Evolutionary conservation across 2,113 vertebrate genomes (phyloP), one percentile per base, ranked within the genome.

Genomic region (Psammodynastes pulverulentus): DNA sequence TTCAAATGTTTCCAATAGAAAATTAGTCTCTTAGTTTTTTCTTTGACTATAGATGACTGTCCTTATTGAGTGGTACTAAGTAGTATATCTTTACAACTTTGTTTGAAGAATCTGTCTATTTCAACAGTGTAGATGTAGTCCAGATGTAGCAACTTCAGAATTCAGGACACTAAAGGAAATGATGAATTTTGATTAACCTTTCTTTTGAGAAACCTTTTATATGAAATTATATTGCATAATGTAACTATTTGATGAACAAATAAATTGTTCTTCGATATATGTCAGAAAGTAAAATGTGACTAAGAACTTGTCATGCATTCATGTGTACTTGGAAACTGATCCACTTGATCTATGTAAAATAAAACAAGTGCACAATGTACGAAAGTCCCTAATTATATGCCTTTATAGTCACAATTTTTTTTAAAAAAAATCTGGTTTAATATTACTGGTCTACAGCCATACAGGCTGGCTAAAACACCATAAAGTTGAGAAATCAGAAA

Each of bases 21-120:
- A 96, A 88, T 0, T 0, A 88, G 4, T 72, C 0, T 90, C 91
- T 93, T 29, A 92, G 90, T 48, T 46, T 90, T 96, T 93, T 93
- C 67, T 95, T 92, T 93, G 86, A 91, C 43, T 51, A 89, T 26
- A 92, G 91, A 95, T 91, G 62, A 94, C 62, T 92, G 85, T 92
- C n/a, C 52, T 92, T 1, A 0, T 92, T 89, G 72, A 87, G 85
- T 89, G 48, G 49, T 48, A 94, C 15, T 87, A 91, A 93, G 62
- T 45, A 54, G 39, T 89, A 62, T 4, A 1, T 9, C 86, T 86
- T 91, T 54, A 91, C 24, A 84, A 91, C 39, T 92, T 92, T 95
- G 91, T 96, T 93, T 96, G 94, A 96, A 95, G 93, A 94, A 92
- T 94, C 86, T 91, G 10, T 43, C 87, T 87, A 90, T 9, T 39